These are phyloP conservation scores for Sminthurinus aureus DNA, from an alignment of 2,888 invertebrate species.

Conservation along the genomic window DNA sequence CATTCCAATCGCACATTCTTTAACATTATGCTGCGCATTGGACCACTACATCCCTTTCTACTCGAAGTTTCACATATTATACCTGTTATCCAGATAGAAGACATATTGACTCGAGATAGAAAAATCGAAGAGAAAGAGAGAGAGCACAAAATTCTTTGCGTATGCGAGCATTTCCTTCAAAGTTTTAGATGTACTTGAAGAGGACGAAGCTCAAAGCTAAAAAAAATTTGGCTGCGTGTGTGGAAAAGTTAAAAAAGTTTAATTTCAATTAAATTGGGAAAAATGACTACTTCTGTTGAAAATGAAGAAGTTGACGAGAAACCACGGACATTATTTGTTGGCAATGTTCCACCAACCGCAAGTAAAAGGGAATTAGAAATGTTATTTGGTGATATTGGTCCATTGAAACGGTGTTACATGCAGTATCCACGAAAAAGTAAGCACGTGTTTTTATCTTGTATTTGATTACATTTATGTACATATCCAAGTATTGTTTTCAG, in stretches of 20 bases:
- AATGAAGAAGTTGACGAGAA: constrained; percentile 50
- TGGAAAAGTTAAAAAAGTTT: background rate
- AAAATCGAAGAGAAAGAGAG: no score
- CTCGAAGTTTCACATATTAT: no score
- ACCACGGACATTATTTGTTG: constrained; percentile 56
- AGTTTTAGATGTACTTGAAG: background rate
- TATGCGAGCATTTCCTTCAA: no score
- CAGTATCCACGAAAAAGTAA: constrained; percentile 55
- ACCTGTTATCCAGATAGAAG: no score
- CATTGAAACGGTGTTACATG: constrained; percentile 54
- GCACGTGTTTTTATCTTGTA: constrained; percentile 14
- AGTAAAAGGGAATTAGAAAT: constrained; percentile 54
- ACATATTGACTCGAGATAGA: no score
- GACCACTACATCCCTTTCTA: no score
- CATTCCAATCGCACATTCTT: no score
- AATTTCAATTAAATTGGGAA: background rate
- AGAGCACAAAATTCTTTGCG: no score
- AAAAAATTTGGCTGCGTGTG: no score
- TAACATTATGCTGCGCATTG: no score
- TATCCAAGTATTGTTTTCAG: no score
- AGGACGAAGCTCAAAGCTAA: background rate
- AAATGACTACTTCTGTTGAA: constrained; percentile 7
- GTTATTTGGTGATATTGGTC: constrained; percentile 57
- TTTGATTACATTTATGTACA: constrained; percentile 4
- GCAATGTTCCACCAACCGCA: constrained; percentile 53